phyloP scores from a whole-genome alignment of 2,113 vertebrate genomes.

The Calidris pugnax region DNA sequence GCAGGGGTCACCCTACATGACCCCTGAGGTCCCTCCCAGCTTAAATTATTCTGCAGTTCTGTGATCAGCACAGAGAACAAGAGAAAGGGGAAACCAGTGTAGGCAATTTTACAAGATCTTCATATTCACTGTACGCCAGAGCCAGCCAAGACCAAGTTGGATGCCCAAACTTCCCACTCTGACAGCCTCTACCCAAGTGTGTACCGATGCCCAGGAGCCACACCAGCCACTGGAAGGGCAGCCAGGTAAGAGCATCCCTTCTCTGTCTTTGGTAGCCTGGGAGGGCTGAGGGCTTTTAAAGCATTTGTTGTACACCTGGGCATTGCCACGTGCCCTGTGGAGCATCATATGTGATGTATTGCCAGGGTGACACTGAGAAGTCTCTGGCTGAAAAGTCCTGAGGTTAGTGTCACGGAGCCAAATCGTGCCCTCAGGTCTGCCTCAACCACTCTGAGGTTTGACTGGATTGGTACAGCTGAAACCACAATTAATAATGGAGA shows the following conservation, averaged over 20 bases:
- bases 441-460: not conserved
- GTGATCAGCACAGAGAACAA: not conserved
- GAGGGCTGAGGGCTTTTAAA: not conserved
- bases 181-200: not conserved
- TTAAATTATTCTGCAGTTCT: not conserved
- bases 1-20: not conserved
- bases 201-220: rapidly evolving
- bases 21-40: not conserved
- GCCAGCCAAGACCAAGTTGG: not conserved
- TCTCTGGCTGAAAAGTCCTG: not conserved
- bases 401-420: not conserved
- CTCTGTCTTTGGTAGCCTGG: not conserved
- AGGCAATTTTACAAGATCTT: not conserved
- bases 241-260: not conserved
- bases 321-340: rapidly evolving
- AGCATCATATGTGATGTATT: not conserved
- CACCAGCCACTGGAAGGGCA: not conserved
- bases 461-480: not conserved
- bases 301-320: rapidly evolving
- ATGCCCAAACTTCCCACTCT: not conserved
- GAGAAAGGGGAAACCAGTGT: not conserved
- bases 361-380: not conserved
- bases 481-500: not conserved
- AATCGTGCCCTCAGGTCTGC: not conserved
- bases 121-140: not conserved